These are phyloP conservation scores for Cistogaster globosa DNA, from an alignment of 2,888 invertebrate species.

Conservation along the genomic window DNA sequence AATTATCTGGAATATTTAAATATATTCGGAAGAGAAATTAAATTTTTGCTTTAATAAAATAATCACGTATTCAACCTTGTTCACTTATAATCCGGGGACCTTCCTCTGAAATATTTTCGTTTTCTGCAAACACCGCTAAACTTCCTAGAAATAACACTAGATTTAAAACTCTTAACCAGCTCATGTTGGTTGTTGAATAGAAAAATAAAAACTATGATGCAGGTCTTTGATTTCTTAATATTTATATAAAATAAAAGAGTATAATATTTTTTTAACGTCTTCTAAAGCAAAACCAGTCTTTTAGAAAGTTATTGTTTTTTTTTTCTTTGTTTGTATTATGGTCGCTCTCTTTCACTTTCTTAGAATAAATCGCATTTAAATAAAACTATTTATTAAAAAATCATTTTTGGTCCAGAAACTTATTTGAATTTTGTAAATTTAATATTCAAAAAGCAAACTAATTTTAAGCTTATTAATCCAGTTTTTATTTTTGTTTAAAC, in stretches of 20 bases:
- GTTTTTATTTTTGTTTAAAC: too few relatives aligned
- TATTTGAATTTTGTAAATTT: too few relatives aligned
- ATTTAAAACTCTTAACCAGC: slow-evolving; percentile 15
- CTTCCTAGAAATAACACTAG: not conserved
- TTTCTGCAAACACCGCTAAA: not conserved
- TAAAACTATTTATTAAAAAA: too few relatives aligned
- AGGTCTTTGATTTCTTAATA: not conserved
- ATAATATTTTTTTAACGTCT: too few relatives aligned
- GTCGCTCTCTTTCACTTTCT: too few relatives aligned
- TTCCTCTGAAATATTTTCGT: not conserved
- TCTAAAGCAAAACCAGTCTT: not conserved
- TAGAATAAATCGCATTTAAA: too few relatives aligned
- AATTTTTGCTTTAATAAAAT: too few relatives aligned
- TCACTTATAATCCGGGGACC: not conserved
- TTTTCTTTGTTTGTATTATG: too few relatives aligned
- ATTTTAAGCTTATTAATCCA: too few relatives aligned
- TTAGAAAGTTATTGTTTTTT: slow-evolving; percentile 10
- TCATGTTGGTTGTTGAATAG: slow-evolving; percentile 24
- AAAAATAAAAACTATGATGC: not conserved
- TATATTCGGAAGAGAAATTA: not conserved
- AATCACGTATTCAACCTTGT: not conserved
- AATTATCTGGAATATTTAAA: not conserved
- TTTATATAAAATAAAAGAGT: slow-evolving; percentile 3
- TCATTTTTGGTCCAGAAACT: too few relatives aligned
- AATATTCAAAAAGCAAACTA: too few relatives aligned